A percentile compares a stretch with the other conserved stretches of the same genome.
Evolutionary conservation across 2,888 invertebrate genomes (phyloP).

Genomic region (Protula sp.): DNA sequence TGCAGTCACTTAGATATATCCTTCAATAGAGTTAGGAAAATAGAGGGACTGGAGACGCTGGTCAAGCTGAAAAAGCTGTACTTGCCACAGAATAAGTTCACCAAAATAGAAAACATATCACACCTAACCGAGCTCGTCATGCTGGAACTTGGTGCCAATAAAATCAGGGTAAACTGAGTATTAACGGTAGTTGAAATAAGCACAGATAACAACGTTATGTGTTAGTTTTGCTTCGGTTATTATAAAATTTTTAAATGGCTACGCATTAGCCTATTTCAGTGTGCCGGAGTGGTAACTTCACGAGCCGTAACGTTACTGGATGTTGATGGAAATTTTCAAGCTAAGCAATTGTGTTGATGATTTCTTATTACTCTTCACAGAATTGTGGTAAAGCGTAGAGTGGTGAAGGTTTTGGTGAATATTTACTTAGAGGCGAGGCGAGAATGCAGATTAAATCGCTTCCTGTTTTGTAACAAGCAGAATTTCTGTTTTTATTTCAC

Average conservation of each 20-base stretch:
- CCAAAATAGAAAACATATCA: conserved; percentile 79
- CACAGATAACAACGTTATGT: not conserved
- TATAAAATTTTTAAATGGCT: not conserved
- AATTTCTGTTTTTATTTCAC: no score
- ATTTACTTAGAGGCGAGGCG: no score
- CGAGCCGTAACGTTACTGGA: no score
- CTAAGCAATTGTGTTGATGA: no score
- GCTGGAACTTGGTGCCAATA: conserved; percentile 93
- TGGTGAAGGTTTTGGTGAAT: no score
- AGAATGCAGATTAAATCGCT: no score
- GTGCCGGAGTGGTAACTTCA: no score
- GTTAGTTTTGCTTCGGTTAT: not conserved
- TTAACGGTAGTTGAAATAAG: not conserved
- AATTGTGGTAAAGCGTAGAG: no score
- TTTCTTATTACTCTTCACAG: no score
- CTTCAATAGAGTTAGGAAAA: conserved; percentile 85
- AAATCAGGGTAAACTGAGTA: conserved; percentile 60
- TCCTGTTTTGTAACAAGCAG: no score
- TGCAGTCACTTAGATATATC: conserved; percentile 94
- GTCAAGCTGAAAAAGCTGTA: conserved; percentile 75
- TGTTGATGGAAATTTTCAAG: no score
- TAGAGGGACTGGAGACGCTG: conserved; percentile 74
- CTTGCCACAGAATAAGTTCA: conserved; percentile 83
- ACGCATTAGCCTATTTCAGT: no score
- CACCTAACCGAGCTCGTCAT: conserved; percentile 73